Percentiles rank a stretch among this genome's conserved stretches.
Conservation (phyloP, 2,888 invertebrate genomes). For the Oligia fasciuncula region DNA sequence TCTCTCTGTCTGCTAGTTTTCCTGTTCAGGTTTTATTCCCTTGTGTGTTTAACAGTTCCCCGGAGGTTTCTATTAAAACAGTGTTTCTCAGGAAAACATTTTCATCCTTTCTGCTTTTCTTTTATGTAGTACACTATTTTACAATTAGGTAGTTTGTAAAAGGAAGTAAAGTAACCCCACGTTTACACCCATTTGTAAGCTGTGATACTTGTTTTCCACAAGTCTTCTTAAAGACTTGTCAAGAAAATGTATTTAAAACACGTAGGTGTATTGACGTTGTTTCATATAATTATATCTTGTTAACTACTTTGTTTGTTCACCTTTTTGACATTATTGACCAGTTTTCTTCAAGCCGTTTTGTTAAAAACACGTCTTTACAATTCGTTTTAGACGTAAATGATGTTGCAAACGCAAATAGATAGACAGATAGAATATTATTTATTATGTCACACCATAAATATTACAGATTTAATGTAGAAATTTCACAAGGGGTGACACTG, state of each 20-base stretch:
- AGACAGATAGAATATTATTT: not conserved
- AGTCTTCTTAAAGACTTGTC: not conserved
- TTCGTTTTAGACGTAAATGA: not conserved
- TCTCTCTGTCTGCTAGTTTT: not conserved
- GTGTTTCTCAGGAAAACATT: not conserved
- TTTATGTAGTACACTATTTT: no score
- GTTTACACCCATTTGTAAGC: not conserved
- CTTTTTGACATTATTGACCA: not conserved
- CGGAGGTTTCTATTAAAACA: not conserved
- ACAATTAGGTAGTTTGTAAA: not conserved
- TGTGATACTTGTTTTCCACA: not conserved
- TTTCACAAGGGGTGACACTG: not conserved
- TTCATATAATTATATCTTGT: no score
- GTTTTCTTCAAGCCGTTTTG: not conserved
- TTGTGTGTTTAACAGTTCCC: not conserved
- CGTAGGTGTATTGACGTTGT: no score
- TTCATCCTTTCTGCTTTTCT: no score
- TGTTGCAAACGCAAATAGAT: not conserved
- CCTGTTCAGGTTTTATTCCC: not conserved
- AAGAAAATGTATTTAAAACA: not conserved
- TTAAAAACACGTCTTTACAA: not conserved
- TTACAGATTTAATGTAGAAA: not conserved
- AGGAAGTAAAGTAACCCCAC: no score
- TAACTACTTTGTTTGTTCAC: not conserved
- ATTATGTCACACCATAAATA: not conserved